Conservation (phyloP, 2,888 invertebrate species). For the Adineta ricciae region DNA sequence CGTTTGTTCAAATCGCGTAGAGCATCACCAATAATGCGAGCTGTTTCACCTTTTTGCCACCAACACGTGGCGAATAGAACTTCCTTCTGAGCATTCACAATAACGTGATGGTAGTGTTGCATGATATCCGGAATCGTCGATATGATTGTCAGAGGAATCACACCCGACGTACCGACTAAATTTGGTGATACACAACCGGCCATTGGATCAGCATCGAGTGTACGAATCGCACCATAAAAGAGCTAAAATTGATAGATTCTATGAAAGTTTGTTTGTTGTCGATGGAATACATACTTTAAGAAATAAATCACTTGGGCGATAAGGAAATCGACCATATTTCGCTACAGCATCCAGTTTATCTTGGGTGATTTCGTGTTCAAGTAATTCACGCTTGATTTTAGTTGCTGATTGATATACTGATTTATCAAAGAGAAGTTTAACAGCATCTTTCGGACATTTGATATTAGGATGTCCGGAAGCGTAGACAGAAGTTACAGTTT, state of each 20-base stretch:
- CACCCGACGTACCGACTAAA: neutral
- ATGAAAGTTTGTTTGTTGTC: too few relatives aligned
- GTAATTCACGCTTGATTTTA: neutral
- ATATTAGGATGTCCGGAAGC: neutral
- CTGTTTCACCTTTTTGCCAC: neutral
- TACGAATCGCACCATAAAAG: neutral
- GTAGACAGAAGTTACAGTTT: neutral
- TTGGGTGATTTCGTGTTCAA: neutral
- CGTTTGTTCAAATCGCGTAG: neutral
- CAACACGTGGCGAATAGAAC: neutral
- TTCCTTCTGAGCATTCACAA: neutral
- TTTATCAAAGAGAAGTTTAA: neutral
- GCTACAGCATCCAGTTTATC: neutral
- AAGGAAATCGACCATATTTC: neutral
- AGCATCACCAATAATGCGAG: neutral
- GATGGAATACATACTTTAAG: neutral
- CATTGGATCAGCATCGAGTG: neutral
- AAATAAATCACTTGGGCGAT: neutral
- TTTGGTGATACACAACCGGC: neutral
- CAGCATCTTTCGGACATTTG: neutral
- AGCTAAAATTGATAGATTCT: neutral
- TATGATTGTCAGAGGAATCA: neutral
- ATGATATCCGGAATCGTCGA: neutral
- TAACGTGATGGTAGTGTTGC: neutral
- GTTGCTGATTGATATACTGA: neutral